phyloP scores from a whole-genome alignment of 2,888 invertebrate genomes.

The Deilephila elpenor region DNA sequence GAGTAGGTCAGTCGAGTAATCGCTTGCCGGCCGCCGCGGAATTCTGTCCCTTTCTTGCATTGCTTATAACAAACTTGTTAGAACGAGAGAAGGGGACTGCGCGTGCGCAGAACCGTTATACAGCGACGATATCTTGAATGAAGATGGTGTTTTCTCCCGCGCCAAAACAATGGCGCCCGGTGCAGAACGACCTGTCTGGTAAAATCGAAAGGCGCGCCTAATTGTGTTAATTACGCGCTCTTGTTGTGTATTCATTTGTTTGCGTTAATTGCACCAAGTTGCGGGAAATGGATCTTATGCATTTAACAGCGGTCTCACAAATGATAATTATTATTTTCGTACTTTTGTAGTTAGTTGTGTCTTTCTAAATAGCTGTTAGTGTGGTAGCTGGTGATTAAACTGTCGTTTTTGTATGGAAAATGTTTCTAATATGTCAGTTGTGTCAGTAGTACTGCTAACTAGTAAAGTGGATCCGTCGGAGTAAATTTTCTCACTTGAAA shows the following conservation, averaged over 20 bases:
- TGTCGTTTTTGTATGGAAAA: neutral
- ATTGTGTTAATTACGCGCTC: constrained; percentile 65
- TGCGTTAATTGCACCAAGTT: constrained; percentile 11
- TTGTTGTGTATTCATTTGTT: constrained; percentile 44
- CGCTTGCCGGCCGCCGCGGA: constrained; percentile 74
- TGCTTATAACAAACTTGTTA: constrained; percentile 25
- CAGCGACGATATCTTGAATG: constrained; percentile 83
- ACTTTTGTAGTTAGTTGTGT: neutral
- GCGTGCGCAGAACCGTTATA: constrained; percentile 82
- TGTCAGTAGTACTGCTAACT: neutral
- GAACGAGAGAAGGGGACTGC: constrained; percentile 55
- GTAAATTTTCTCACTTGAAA: neutral
- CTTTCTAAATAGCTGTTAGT: neutral
- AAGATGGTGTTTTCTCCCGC: constrained; percentile 84
- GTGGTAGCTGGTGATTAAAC: neutral
- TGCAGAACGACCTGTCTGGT: constrained; percentile 68
- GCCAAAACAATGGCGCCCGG: constrained; percentile 79
- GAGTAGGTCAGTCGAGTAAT: constrained; percentile 85
- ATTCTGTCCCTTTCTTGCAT: constrained; percentile 55
- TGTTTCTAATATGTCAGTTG: neutral
- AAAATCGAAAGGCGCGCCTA: constrained; percentile 74
- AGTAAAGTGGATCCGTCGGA: no score
- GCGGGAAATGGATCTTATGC: constrained; percentile 6
- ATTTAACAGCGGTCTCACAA: neutral
- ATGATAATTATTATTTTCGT: neutral